Base-by-base conservation (phyloP, 2,888 invertebrate genomes). In the Reticulitermes lucifugus region DNA sequence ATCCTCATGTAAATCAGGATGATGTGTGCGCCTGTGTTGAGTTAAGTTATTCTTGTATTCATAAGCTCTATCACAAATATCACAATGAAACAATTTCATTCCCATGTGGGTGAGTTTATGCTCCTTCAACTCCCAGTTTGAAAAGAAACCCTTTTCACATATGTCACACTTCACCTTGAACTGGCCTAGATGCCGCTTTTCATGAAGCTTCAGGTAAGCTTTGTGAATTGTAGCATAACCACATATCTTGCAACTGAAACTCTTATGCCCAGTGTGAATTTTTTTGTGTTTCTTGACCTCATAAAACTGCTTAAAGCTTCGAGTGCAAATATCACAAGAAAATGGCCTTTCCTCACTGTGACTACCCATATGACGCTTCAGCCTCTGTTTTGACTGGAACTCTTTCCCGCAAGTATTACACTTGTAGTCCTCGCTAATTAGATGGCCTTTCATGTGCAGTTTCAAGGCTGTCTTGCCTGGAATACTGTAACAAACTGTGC, bases 11-110 rank as follows among this genome's bases (percentile, higher is more conserved):
- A 84, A 80, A 59, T 88, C 87, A 6, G 88, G 86, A 81, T 90
- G 90, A 22, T 87, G 86, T 5, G 85, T 85, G 41, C 87, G 87
- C 46, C 89, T 43, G 71, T 90, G 90, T 0, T 88, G 88, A 12
- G 86, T 87, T n/a, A 90, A 86, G 59, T 90, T 90, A 80, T 89
- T 89, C 73, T 89, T 90, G 86, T 90, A 89, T 1, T 87, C 87
- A 73, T 90, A 90, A 4, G 87, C 85, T 79, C 88, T 89, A 73
- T 83, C 81, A 86, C 90, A 90, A 9, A 89, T 84, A 5, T 89
- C 88, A 84, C 90, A 90, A 0, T 85, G 84, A 73, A 89, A 88
- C 12, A 87, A 80, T 71, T 86, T 75, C 79, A 85, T 70, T 10
- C 87, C 87, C 5, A 60, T 79, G 55, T 85, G 85, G 22, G 83